A percentile compares a stretch with the other conserved stretches of the same genome.
Conservation (phyloP, 2,888 invertebrate genomes). For the Watsonalla binaria region DNA sequence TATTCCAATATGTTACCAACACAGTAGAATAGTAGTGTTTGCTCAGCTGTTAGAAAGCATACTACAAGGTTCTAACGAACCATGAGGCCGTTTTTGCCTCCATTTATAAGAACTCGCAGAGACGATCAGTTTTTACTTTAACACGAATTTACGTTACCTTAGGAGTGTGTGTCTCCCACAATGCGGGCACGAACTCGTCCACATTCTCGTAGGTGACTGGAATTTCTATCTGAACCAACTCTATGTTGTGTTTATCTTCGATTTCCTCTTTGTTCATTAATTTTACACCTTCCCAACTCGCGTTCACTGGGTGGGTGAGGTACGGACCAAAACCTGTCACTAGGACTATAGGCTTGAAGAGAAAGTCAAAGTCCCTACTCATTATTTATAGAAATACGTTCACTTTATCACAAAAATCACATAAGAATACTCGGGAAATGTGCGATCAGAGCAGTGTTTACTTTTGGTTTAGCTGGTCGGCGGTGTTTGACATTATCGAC, state of each 20-base stretch:
- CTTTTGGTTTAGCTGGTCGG: neutral
- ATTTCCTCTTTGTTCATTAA: constrained; percentile 74
- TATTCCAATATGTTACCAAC: too few species aligned
- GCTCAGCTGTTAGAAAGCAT: too few species aligned
- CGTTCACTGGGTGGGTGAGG: constrained; percentile 82
- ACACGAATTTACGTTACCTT: constrained; percentile 65
- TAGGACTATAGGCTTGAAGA: constrained; percentile 67
- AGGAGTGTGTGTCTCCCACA: constrained; percentile 86
- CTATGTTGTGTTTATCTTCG: constrained; percentile 65
- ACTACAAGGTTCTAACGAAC: too few species aligned
- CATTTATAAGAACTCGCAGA: too few species aligned
- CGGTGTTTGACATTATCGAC: constrained; percentile 13
- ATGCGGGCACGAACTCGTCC: constrained; percentile 78
- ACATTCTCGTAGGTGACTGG: constrained; percentile 87
- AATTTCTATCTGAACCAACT: constrained; percentile 75
- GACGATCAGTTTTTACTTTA: neutral
- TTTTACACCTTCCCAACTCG: constrained; percentile 91
- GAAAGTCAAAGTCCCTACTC: constrained; percentile 40
- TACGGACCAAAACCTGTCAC: constrained; percentile 92
- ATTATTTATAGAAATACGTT: constrained; percentile 18
- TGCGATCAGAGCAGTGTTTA: neutral
- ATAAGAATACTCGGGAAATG: too few species aligned
- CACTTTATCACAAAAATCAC: neutral
- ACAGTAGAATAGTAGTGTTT: too few species aligned
- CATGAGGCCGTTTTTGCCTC: too few species aligned